A percentile compares a stretch with the other conserved stretches of the same genome.
Evolutionary conservation across 2,888 invertebrate genomes (phyloP).

Genomic region (Ophion ellenae): DNA sequence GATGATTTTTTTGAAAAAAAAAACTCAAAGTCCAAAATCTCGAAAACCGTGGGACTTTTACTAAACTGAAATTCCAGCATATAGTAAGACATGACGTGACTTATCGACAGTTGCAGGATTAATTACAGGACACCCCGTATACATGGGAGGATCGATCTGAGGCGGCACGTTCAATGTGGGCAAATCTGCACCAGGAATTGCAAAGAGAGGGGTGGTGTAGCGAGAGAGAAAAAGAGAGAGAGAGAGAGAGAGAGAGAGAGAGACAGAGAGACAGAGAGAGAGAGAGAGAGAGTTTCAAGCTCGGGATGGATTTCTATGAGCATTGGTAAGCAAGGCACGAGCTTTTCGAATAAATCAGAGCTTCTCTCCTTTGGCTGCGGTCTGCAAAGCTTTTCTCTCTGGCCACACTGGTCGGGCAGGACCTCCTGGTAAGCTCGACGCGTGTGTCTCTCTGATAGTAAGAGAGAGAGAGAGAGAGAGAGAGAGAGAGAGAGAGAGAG

Average conservation of each 20-base stretch:
- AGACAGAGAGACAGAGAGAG: neutral
- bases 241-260: neutral
- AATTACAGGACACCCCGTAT: too few relatives aligned
- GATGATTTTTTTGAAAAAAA: too few relatives aligned
- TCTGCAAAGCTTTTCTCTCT: slow-evolving; percentile 20
- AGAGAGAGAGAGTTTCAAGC: slow-evolving; percentile 40
- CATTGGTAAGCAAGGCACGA: slow-evolving; percentile 75
- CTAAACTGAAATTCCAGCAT: too few relatives aligned
- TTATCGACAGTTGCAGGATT: neutral
- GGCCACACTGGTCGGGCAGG: slow-evolving; percentile 16
- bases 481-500: too few relatives aligned
- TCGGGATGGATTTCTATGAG: slow-evolving; percentile 49
- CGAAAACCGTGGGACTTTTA: too few relatives aligned
- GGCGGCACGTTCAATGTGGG: neutral
- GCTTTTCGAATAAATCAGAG: slow-evolving; percentile 77
- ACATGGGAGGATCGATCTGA: slow-evolving; percentile 15
- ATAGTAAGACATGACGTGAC: too few relatives aligned
- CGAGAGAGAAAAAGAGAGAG: slow-evolving; percentile 27
- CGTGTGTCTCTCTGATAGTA: slow-evolving; percentile 1
- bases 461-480: too few relatives aligned
- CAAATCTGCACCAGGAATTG: neutral
- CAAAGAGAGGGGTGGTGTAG: neutral
- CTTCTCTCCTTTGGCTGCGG: slow-evolving; percentile 38
- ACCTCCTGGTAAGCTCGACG: slow-evolving; percentile 20
- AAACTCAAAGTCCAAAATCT: too few relatives aligned